phyloP scores from a whole-genome alignment of 2,113 vertebrate species.

The Cephalopterus ornatus region DNA sequence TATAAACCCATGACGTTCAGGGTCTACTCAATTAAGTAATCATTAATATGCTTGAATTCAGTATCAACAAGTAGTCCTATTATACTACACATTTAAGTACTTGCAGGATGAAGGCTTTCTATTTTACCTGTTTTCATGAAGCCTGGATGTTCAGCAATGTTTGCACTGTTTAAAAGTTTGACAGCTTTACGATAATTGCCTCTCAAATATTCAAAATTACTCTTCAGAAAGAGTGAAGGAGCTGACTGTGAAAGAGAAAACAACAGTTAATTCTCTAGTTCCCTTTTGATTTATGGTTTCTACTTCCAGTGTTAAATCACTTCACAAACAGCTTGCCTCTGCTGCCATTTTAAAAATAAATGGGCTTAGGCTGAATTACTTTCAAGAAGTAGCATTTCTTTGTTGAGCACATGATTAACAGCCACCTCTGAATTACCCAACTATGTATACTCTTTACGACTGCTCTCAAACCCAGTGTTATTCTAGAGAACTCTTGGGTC shows the following conservation, averaged over 20 bases:
- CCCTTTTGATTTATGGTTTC: not conserved
- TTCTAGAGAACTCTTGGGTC: not conserved
- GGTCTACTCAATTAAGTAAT: not conserved
- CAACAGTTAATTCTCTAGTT: slow-evolving; percentile 7
- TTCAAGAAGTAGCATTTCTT: not conserved
- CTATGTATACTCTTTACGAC: not conserved
- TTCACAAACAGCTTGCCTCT: not conserved
- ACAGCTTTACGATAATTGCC: slow-evolving; percentile 98
- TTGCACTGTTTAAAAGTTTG: slow-evolving; percentile 95
- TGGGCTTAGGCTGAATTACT: not conserved
- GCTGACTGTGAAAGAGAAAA: slow-evolving; percentile 82
- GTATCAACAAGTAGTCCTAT: not conserved
- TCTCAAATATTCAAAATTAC: slow-evolving; percentile 97
- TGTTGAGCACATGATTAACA: not conserved
- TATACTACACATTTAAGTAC: not conserved
- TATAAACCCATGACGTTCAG: not conserved
- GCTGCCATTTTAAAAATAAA: not conserved
- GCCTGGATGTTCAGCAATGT: slow-evolving; percentile 94
- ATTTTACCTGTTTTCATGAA: slow-evolving; percentile 94
- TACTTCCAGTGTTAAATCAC: not conserved
- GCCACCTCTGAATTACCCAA: not conserved
- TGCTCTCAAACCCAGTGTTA: not conserved
- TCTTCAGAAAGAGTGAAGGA: slow-evolving; percentile 96
- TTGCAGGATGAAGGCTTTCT: not conserved
- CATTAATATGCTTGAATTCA: not conserved